phyloP scores from a whole-genome alignment of 2,888 invertebrate genomes.

The Argynnis bischoffii region DNA sequence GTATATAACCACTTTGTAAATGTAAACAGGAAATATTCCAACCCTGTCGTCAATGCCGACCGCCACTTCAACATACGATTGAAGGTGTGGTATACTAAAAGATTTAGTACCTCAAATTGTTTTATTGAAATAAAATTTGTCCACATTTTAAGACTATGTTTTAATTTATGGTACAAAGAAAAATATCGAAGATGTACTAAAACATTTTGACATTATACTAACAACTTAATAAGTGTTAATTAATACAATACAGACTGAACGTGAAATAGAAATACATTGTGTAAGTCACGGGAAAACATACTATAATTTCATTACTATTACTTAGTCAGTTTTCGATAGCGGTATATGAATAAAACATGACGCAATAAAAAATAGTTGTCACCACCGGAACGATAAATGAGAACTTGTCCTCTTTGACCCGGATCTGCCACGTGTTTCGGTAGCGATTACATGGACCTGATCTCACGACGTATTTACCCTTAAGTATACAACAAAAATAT shows the following conservation, averaged over 20 bases:
- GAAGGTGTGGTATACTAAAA: conserved; percentile 5
- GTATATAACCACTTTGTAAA: conserved; percentile 29
- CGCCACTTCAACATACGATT: conserved; percentile 14
- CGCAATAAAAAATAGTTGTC: conserved; percentile 47
- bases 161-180: too few species aligned
- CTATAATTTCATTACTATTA: conserved; percentile 11
- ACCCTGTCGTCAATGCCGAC: conserved; percentile 34
- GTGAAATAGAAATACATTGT: not conserved
- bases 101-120: not conserved
- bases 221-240: too few species aligned
- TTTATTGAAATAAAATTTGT: too few species aligned
- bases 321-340: conserved; percentile 22
- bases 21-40: conserved; percentile 39
- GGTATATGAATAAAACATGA: conserved; percentile 46
- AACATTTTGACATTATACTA: too few species aligned
- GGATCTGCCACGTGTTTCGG: conserved; percentile 62
- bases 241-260: too few species aligned
- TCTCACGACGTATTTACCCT: conserved; percentile 11
- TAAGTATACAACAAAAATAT: too few species aligned
- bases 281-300: not conserved
- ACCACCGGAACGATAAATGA: conserved; percentile 52
- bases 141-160: too few species aligned
- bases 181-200: too few species aligned
- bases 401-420: conserved; percentile 71
- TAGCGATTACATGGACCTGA: conserved; percentile 32